phyloP scores from a whole-genome alignment of 2,797 vertebrate species.

The Acanthurus leucopareius region DNA sequence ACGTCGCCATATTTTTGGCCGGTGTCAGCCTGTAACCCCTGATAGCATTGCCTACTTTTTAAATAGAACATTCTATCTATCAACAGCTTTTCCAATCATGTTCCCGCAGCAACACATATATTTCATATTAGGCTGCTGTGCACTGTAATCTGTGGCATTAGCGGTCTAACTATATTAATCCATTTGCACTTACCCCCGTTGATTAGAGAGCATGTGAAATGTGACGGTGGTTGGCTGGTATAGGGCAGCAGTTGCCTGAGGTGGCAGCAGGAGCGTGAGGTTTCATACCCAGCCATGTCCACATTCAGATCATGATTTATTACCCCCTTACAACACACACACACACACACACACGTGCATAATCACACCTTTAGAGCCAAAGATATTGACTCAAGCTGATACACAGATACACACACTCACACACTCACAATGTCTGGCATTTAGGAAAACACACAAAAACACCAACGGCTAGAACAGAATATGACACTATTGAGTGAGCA shows the following conservation, averaged over 20 bases:
- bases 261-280: conserved; percentile 77
- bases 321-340: conserved; percentile 74
- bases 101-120: conserved; percentile 67
- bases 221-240: conserved; percentile 79
- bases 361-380: conserved; percentile 58
- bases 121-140: conserved; percentile 70
- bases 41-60: conserved; percentile 58
- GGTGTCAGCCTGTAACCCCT: conserved; percentile 48
- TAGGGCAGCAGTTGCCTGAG: conserved; percentile 84
- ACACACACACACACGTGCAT: conserved; percentile 24
- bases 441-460: conserved; percentile 75
- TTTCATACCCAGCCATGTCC: conserved; percentile 80
- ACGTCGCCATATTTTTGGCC: conserved; percentile 39
- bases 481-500: conserved; percentile 27
- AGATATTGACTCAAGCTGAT: conserved; percentile 50
- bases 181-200: conserved; percentile 85
- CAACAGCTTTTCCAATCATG: conserved; percentile 74
- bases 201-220: conserved; percentile 82
- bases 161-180: conserved; percentile 83
- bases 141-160: conserved; percentile 81
- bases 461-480: conserved; percentile 63
- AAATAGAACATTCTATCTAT: conserved; percentile 72
- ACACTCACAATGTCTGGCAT: conserved; percentile 76
- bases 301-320: conserved; percentile 88
- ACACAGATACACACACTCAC: conserved; percentile 38